phyloP scores from a whole-genome alignment of 2,113 vertebrate genomes.

The Noctilio leporinus region DNA sequence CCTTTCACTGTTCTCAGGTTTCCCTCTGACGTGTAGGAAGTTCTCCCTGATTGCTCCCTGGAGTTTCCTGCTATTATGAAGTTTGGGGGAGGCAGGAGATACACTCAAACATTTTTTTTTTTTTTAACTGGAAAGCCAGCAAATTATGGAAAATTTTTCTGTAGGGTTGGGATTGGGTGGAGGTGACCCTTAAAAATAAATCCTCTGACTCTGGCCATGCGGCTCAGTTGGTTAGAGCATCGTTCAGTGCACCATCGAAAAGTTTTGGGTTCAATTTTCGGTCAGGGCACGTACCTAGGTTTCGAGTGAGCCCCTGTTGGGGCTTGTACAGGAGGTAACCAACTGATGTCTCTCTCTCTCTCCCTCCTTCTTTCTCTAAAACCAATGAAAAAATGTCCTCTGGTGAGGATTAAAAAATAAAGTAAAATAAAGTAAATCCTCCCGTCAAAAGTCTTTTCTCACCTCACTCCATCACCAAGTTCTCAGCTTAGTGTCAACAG shows the following conservation, averaged over 20 bases:
- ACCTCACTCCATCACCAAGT: neutral
- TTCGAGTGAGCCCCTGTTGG: no score
- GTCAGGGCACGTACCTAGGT: no score
- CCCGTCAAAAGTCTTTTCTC: neutral
- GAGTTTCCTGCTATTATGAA: slow-evolving; percentile 54
- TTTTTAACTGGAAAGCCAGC: neutral
- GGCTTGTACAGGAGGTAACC: no score
- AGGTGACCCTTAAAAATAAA: neutral
- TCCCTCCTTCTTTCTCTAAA: no score
- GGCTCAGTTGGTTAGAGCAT: neutral
- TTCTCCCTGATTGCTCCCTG: neutral
- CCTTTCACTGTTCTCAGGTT: neutral
- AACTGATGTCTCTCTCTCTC: no score
- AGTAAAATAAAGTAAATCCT: neutral
- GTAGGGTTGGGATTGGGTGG: neutral
- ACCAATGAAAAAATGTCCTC: no score
- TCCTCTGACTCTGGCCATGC: neutral
- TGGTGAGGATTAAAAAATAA: no score
- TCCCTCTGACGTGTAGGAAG: slow-evolving; percentile 2
- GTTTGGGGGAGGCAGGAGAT: neutral
- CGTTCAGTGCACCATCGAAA: no score
- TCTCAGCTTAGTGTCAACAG: neutral
- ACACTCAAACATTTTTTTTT: neutral
- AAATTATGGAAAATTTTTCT: neutral
- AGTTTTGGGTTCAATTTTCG: no score